Conservation (phyloP, 2,797 vertebrate species). For the Protonibea diacanthus region DNA sequence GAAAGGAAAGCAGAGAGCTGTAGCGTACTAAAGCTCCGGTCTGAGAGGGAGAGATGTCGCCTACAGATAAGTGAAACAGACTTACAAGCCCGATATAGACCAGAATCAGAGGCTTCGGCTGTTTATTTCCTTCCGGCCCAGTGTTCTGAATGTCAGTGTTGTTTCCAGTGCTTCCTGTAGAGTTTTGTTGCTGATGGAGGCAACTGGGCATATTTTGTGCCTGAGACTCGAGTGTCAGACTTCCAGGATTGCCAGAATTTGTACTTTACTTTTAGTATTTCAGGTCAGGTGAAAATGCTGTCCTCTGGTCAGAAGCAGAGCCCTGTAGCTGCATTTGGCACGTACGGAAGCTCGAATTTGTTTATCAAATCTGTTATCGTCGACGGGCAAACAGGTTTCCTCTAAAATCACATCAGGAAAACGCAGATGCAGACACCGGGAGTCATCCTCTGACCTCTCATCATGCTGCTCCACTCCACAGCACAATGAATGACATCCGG, state of each 20-base stretch:
- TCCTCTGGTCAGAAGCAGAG: neutral
- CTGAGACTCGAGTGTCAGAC: slow-evolving; percentile 1
- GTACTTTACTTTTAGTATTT: neutral
- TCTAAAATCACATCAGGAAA: slow-evolving; percentile 23
- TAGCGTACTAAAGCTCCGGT: slow-evolving; percentile 16
- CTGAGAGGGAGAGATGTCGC: slow-evolving; percentile 56
- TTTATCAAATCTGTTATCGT: slow-evolving; percentile 47
- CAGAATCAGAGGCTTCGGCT: slow-evolving; percentile 36
- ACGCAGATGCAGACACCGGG: neutral
- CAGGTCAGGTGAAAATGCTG: neutral
- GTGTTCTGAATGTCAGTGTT: slow-evolving; percentile 25
- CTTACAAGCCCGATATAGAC: slow-evolving; percentile 51
- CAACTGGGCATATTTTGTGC: neutral
- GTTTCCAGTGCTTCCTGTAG: slow-evolving; percentile 48
- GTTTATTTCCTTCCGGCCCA: slow-evolving; percentile 48
- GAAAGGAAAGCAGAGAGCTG: slow-evolving; percentile 39
- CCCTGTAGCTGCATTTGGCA: slow-evolving; percentile 8
- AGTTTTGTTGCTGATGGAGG: slow-evolving; percentile 32
- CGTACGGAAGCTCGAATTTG: slow-evolving; percentile 24
- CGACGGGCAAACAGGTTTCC: slow-evolving; percentile 26
- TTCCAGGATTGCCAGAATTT: neutral
- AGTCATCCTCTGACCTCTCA: slow-evolving; percentile 22
- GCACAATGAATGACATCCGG: slow-evolving; percentile 14
- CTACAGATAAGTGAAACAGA: slow-evolving; percentile 59
- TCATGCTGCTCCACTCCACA: slow-evolving; percentile 5